A percentile compares a stretch with the other conserved stretches of the same genome.
These are phyloP conservation scores for Platalea minor DNA, from an alignment of 2,797 vertebrate species.

Conservation along the genomic window DNA sequence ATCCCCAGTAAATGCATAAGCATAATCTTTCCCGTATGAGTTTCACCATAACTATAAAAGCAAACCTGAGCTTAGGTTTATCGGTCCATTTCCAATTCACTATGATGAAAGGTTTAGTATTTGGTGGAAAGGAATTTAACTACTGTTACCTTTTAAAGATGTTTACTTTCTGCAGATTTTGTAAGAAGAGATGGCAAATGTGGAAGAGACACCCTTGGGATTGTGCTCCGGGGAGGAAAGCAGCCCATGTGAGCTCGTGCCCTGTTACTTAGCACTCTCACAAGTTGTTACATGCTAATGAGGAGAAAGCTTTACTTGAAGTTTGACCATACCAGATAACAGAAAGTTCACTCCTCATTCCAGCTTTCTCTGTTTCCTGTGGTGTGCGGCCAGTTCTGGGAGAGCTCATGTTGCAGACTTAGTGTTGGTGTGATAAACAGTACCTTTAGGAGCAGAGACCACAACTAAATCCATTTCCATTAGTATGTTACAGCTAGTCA, in stretches of 20 bases:
- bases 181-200: not conserved
- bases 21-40: not conserved
- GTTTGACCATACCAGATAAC: not conserved
- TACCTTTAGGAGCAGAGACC: not conserved
- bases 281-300: not conserved
- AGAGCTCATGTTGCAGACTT: not conserved
- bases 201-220: not conserved
- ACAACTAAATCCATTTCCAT: not conserved
- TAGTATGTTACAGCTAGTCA: not conserved
- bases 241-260: not conserved
- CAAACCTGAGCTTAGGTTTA: not conserved
- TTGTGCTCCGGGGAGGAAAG: not conserved
- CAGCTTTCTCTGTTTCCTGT: not conserved
- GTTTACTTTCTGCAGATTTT: not conserved
- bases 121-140: not conserved
- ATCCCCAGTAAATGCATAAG: not conserved
- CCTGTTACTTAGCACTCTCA: not conserved
- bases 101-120: not conserved
- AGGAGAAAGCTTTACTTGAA: not conserved
- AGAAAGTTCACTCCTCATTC: not conserved
- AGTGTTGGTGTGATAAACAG: not conserved
- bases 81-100: not conserved
- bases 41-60: not conserved
- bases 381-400: not conserved
- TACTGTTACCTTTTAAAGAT: not conserved